Evolutionary conservation across 2,797 vertebrate species (phyloP), one percentile per base, ranked within the genome.

Genomic region (Danio tinwini): DNA sequence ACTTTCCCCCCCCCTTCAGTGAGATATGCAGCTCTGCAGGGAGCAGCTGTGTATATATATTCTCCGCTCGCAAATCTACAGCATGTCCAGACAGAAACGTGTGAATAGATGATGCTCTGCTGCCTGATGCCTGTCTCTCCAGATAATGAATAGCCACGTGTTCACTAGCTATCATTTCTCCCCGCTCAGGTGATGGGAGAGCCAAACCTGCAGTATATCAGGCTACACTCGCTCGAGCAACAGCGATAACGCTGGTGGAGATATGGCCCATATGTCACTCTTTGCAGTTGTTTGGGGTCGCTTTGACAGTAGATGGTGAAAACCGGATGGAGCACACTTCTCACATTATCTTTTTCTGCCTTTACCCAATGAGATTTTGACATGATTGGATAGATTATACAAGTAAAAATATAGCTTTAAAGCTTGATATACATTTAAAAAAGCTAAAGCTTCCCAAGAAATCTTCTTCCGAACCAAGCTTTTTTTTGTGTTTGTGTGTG

Each of bases 401-500:
- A 61, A 61, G 65, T 53, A 45, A 63, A 73, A 76, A 83, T 67
- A 84, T 3, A 81, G 55, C 79, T 86, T 83, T 85, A 78, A 67
- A 68, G 55, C 80, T 83, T 81, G 53, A 83, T 83, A 44, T 78
- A 75, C 72, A 71, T 69, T n/a, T 29, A 75, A 77, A 76, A 70
- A 80, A 88, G 59, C 73, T 85, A 50, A 14, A 83, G 77, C 52
- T 87, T 87, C 83, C 86, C 82, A 63, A 0, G 53, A 86, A 89
- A 85, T 72, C 78, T 40, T 17, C 21, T 16, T 53, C 74, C 64
- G 16, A 81, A 40, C 74, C 53, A 56, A 80, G 70, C 69, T 78
- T 11, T 86, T 90, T 29, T 29, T 29, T 29, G 29, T 29, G 29
- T 29, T 29, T 29, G 29, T 29, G 29, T 29, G 29, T 29, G 29